Conservation (phyloP, 2,113 vertebrate genomes). For the Seriola rivoliana region DNA sequence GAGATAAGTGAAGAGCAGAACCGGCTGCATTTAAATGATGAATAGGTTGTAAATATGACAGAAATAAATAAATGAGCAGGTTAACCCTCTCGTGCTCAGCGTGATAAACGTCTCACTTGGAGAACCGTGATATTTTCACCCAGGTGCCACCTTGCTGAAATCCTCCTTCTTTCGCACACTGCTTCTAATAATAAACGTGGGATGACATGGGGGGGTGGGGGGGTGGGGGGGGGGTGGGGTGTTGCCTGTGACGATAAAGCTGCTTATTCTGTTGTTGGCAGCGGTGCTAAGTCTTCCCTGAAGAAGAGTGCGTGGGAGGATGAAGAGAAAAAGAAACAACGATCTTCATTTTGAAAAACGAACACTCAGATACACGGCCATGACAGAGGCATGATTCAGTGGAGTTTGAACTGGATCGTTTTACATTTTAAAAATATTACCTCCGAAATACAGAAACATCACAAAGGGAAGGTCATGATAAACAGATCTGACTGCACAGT, state of each 20-base stretch:
- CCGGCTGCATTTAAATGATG: slow-evolving; percentile 21
- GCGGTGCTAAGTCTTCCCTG: slow-evolving; percentile 48
- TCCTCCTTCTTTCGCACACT: slow-evolving; percentile 23
- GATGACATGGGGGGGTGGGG: neutral
- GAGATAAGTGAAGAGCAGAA: slow-evolving; percentile 16
- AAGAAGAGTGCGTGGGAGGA: slow-evolving; percentile 56
- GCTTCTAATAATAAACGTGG: slow-evolving; percentile 56
- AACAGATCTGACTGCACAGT: neutral
- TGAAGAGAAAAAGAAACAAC: slow-evolving; percentile 46
- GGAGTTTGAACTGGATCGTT: neutral
- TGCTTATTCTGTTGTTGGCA: slow-evolving; percentile 48
- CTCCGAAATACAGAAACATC: neutral
- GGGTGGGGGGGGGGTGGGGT: slow-evolving; percentile 8
- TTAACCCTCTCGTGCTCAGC: neutral
- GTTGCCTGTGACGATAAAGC: slow-evolving; percentile 45
- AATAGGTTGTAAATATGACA: slow-evolving; percentile 37
- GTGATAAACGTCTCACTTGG: slow-evolving; percentile 41
- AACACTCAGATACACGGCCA: slow-evolving; percentile 2
- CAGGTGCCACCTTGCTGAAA: slow-evolving; percentile 17
- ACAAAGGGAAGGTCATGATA: neutral
- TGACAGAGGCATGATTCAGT: slow-evolving; percentile 25
- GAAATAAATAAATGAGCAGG: slow-evolving; percentile 13
- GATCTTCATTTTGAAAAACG: slow-evolving; percentile 8
- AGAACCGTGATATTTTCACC: slow-evolving; percentile 12
- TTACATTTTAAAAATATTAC: neutral